These are phyloP conservation scores for Andrena cerasifolii DNA, from an alignment of 1,140 invertebrate genomes.

Conservation along the genomic window DNA sequence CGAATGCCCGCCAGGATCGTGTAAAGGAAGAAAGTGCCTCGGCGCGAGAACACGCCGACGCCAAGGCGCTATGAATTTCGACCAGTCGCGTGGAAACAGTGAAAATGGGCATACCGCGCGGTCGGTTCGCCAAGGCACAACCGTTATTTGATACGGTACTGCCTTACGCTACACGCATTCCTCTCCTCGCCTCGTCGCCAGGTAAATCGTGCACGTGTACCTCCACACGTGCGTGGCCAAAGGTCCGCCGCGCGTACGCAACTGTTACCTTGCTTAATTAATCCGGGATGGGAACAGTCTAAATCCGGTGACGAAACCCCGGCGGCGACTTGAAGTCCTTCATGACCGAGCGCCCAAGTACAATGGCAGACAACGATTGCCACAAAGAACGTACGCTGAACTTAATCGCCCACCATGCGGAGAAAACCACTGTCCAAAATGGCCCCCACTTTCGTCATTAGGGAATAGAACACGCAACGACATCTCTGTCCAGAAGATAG, in stretches of 20 bases:
- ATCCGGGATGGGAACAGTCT: constrained; percentile 6
- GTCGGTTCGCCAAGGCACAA: constrained; percentile 44
- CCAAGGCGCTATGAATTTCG: no score
- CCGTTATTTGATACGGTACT: constrained; percentile 63
- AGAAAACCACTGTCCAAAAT: no score
- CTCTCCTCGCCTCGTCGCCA: constrained; percentile 15
- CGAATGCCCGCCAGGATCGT: no score
- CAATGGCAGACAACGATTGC: background rate
- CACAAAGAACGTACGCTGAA: background rate
- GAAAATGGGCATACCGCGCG: constrained; percentile 25
- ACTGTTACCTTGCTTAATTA: constrained; percentile 38
- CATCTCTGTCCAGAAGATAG: no score
- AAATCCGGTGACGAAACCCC: background rate
- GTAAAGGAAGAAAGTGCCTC: no score
- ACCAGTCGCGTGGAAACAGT: background rate
- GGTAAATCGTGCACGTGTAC: constrained; percentile 48
- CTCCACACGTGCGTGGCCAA: constrained; percentile 18
- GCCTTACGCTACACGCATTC: constrained; percentile 36
- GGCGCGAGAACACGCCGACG: no score
- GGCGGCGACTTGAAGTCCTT: background rate
- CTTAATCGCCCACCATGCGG: no score
- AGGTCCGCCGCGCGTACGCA: constrained; percentile 19
- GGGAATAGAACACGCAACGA: no score
- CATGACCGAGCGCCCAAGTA: background rate
- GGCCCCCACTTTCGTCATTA: no score